phyloP scores from a whole-genome alignment of 2,113 vertebrate genomes.

The Phainopepla nitens region DNA sequence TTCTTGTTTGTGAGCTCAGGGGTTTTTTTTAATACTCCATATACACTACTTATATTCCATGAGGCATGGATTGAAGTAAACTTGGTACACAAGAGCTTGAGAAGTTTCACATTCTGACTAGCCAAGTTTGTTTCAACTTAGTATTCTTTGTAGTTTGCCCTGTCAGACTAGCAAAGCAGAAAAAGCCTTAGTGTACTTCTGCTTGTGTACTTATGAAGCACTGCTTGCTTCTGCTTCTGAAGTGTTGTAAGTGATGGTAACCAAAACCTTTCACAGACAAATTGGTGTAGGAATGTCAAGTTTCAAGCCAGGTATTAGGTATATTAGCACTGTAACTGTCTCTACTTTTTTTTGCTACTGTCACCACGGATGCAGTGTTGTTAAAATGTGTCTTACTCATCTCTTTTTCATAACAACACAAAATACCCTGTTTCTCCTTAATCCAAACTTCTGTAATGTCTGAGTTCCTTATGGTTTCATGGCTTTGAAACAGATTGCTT shows the following conservation, averaged over 20 bases:
- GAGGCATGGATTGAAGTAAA: background rate
- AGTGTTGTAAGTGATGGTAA: background rate
- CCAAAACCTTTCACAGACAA: background rate
- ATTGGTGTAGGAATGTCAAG: background rate
- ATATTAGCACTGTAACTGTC: background rate
- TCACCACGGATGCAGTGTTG: background rate
- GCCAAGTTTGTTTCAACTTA: background rate
- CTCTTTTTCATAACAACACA: background rate
- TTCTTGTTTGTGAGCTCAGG: background rate
- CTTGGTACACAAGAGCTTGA: background rate
- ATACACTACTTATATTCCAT: background rate
- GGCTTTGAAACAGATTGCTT: background rate
- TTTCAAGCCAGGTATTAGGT: background rate
- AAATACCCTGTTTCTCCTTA: background rate
- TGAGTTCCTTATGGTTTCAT: background rate
- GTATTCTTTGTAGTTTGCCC: background rate
- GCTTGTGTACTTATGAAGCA: background rate
- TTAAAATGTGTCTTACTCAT: background rate
- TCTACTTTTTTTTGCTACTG: background rate
- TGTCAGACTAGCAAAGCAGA: background rate
- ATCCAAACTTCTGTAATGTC: background rate
- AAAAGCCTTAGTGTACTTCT: background rate
- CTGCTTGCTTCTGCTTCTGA: background rate
- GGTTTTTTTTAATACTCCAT: background rate
- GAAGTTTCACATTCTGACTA: background rate